These are phyloP conservation scores for Tillus elongatus DNA, from an alignment of 2,888 invertebrate species.

Conservation along the genomic window DNA sequence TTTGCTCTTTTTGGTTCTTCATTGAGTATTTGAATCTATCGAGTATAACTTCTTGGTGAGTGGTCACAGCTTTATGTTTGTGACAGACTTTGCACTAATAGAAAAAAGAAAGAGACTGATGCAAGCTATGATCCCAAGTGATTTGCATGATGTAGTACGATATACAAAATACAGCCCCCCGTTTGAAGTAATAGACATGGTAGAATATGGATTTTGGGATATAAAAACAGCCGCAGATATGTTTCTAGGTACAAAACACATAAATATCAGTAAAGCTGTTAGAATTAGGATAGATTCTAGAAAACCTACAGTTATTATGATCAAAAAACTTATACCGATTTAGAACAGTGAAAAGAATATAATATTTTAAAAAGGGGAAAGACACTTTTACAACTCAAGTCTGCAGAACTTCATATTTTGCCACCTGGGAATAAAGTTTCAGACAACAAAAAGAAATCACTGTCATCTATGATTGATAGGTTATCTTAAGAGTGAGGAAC, in stretches of 20 bases:
- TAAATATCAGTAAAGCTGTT: slow-evolving; percentile 3
- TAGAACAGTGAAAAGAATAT: slow-evolving; percentile 2
- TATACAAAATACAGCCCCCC: slow-evolving; percentile 1
- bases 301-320: slow-evolving; percentile 1
- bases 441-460: slow-evolving; percentile 3
- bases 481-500: slow-evolving; percentile 1
- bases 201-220: slow-evolving; percentile 1
- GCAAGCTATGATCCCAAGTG: slow-evolving; percentile 2
- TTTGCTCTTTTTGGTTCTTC: slow-evolving; percentile 5
- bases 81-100: no score
- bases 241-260: slow-evolving; percentile 1
- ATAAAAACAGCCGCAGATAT: slow-evolving; percentile 3
- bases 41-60: no score
- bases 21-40: no score
- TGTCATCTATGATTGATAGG: no score
- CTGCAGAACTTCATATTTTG: slow-evolving; percentile 2
- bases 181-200: slow-evolving; percentile 3
- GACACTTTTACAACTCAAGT: no score
- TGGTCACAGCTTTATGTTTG: no score
- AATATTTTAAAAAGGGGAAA: slow-evolving; percentile 6
- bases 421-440: not conserved
- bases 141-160: slow-evolving; percentile 1
- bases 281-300: slow-evolving; percentile 1
- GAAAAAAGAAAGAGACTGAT: slow-evolving; percentile 3
- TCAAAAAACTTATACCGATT: not conserved